Percentiles rank a stretch among this genome's conserved stretches.
Evolutionary conservation across 2,113 vertebrate species (phyloP).

Genomic region (Nannospalax galili): DNA sequence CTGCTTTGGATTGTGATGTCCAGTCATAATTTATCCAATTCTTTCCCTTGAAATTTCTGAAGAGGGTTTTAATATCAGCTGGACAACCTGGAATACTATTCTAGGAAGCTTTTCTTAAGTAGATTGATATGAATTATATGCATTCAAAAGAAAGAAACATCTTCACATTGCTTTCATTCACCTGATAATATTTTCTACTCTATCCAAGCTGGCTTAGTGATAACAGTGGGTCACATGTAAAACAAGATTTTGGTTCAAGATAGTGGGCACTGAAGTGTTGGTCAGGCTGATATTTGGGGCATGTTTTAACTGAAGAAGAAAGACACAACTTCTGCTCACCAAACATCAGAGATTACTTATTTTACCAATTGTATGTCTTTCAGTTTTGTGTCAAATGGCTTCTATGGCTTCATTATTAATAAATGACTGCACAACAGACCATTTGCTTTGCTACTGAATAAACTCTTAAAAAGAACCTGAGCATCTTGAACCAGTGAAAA

Average conservation of each 20-base stretch:
- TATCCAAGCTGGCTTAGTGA: not conserved
- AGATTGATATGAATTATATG: not conserved
- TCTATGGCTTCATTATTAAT: slow-evolving; percentile 45
- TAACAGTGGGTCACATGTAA: not conserved
- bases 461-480: not conserved
- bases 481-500: not conserved
- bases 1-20: not conserved
- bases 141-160: slow-evolving; percentile 18
- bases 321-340: not conserved
- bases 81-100: not conserved
- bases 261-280: no score
- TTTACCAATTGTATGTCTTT: not conserved
- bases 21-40: not conserved
- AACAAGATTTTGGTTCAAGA: not conserved
- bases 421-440: not conserved
- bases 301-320: not conserved
- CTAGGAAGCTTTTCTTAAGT: not conserved
- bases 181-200: not conserved
- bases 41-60: not conserved
- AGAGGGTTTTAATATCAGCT: not conserved
- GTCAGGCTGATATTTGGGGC: not conserved
- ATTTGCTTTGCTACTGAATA: not conserved
- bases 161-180: not conserved
- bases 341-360: not conserved
- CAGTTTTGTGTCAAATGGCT: not conserved